Evolutionary conservation across 2,113 vertebrate genomes (phyloP).

Genomic region (Verasper variegatus): DNA sequence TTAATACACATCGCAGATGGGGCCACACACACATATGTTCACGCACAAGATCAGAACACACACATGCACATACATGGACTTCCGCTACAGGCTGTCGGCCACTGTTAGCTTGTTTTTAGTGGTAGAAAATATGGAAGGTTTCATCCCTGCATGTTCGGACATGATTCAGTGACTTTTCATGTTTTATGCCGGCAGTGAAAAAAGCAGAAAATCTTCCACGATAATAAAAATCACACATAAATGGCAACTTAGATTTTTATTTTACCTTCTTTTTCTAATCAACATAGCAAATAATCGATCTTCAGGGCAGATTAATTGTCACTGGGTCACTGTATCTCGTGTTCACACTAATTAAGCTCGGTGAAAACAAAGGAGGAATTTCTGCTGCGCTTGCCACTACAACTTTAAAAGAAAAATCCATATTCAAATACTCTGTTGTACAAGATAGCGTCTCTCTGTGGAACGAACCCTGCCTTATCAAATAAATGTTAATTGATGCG

Average conservation of each 20-base stretch:
- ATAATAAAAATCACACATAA: not conserved
- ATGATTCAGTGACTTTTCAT: constrained; percentile 9
- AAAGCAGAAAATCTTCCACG: not conserved
- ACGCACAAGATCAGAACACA: not conserved
- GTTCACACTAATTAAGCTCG: not conserved
- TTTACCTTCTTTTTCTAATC: not conserved
- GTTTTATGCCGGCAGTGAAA: not conserved
- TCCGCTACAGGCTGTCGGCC: not conserved
- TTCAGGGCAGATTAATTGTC: not conserved
- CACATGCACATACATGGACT: not conserved
- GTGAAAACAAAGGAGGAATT: not conserved
- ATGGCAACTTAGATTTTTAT: not conserved
- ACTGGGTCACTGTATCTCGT: not conserved
- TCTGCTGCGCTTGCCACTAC: not conserved
- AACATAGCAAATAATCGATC: not conserved
- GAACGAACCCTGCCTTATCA: constrained; percentile 32
- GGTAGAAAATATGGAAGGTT: constrained; percentile 33
- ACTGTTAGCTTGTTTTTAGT: not conserved
- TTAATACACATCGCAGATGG: constrained; percentile 56
- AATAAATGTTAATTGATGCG: constrained; percentile 46
- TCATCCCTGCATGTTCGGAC: constrained; percentile 16
- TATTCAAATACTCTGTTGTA: constrained; percentile 20
- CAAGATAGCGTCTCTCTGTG: constrained; percentile 1
- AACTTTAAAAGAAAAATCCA: constrained; percentile 26
- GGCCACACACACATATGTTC: not conserved